Conservation (phyloP, 2,888 invertebrate species). For the Lacanobia oleracea region DNA sequence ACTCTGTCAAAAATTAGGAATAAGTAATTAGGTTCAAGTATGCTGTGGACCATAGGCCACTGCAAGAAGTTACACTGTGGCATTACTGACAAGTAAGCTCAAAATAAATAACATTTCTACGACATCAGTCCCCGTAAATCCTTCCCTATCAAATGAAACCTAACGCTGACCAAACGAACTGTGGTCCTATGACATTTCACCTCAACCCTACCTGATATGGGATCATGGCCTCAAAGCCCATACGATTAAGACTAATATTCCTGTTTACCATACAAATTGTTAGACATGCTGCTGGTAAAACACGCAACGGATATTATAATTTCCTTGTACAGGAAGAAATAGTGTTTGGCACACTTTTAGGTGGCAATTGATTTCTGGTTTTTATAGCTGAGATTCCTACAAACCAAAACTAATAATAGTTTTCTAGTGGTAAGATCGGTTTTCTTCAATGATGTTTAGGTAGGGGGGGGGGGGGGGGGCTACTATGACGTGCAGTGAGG, state of each 20-base stretch:
- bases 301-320: constrained; percentile 41
- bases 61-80: too few species aligned
- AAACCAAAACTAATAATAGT: too few species aligned
- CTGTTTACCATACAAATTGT: constrained; percentile 22
- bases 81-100: neutral
- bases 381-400: neutral
- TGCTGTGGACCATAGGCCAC: neutral
- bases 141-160: constrained; percentile 37
- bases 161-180: constrained; percentile 19
- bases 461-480: too few species aligned
- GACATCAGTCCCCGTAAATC: constrained; percentile 8
- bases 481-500: too few species aligned
- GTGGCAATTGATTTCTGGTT: neutral
- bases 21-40: too few species aligned
- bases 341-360: neutral
- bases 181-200: constrained; percentile 36
- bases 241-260: constrained; percentile 39
- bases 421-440: too few species aligned
- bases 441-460: too few species aligned
- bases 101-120: neutral
- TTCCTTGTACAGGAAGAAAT: constrained; percentile 34
- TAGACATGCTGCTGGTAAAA: constrained; percentile 12
- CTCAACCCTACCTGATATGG: constrained; percentile 9
- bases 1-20: too few species aligned
- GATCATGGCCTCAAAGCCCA: constrained; percentile 29